Base-by-base conservation (phyloP, 2,113 vertebrate genomes). In the Poecilia latipinna region DNA sequence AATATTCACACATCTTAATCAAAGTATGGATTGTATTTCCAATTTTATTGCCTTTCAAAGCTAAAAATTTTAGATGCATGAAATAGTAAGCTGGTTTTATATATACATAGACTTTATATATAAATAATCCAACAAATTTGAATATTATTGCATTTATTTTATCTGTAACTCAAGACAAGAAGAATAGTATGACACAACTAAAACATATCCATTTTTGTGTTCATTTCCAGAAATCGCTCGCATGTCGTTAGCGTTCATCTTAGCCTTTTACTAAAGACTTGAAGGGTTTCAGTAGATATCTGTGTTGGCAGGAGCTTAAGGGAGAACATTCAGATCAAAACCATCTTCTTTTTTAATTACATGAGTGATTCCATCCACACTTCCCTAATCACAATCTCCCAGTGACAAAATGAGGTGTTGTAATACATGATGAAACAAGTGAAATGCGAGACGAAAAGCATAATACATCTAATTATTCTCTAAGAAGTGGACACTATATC, bases 391-490 rank as follows among this genome's bases (percentile, higher is more conserved):
- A 75, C 24, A 37, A 70, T 86, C 79, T 75, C 70, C 84, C 79
- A 88, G 74, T 70, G 61, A 83, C 80, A 86, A 85, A 87, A 33
- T 68, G 65, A 86, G 78, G 74, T 57, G 73, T 68, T 86, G 87
- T 87, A 90, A 90, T 77, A 83, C 83, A 86, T 88, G 86, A 91
- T 91, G 88, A 86, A 91, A 92, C 82, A 72, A 65, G 76, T 74
- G 86, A 87, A 91, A 89, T 63, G 51, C 61, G 70, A 72, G 74
- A 71, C 62, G 73, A 77, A 26, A 72, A 61, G 60, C 54, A 12
- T 66, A 29, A 65, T 22, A 64, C 11, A 11, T 74, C 65, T 77
- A 63, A 77, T 83, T 77, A 83, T 72, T 78, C 33, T 61, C 48
- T 37, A 60, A 60, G 76, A 66, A 60, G 39, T 75, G 65, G 74